These are phyloP conservation scores for Amphiduros pacificus DNA, from an alignment of 2,888 invertebrate genomes.

Conservation along the genomic window DNA sequence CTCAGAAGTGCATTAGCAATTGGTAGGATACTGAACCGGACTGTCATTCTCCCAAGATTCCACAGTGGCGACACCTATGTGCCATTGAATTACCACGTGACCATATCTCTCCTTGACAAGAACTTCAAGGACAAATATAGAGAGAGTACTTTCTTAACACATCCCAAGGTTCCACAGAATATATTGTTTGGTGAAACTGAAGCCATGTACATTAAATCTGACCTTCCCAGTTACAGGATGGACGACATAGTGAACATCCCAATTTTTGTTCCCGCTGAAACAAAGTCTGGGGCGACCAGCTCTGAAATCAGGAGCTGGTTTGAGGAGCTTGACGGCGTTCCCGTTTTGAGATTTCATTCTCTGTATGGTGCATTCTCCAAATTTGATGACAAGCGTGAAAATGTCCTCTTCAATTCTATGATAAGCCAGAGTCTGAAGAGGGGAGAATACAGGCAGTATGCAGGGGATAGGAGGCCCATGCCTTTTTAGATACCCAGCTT, in stretches of 20 bases:
- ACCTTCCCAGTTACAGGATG: background rate
- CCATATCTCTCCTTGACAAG: background rate
- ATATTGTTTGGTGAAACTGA: background rate
- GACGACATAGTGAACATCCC: too few relatives aligned
- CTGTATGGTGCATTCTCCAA: background rate
- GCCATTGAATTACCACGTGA: conserved; percentile 3
- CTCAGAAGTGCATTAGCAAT: conserved; percentile 5
- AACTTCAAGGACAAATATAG: conserved; percentile 1
- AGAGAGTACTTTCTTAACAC: conserved; percentile 9
- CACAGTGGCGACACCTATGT: conserved; percentile 6
- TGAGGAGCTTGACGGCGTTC: background rate
- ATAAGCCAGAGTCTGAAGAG: background rate
- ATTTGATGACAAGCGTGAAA: background rate
- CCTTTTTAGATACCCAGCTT: too few relatives aligned
- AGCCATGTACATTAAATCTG: background rate
- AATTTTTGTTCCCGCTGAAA: too few relatives aligned
- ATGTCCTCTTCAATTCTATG: background rate
- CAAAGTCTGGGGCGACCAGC: too few relatives aligned
- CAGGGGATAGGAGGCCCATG: too few relatives aligned
- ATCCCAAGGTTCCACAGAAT: conserved; percentile 2
- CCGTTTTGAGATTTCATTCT: background rate
- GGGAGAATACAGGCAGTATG: background rate
- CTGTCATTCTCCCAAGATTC: conserved; percentile 27
- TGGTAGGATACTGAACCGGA: conserved; percentile 21
- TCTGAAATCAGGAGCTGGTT: background rate